Conservation (phyloP, 2,888 invertebrate genomes). For the Urechis unicinctus region DNA sequence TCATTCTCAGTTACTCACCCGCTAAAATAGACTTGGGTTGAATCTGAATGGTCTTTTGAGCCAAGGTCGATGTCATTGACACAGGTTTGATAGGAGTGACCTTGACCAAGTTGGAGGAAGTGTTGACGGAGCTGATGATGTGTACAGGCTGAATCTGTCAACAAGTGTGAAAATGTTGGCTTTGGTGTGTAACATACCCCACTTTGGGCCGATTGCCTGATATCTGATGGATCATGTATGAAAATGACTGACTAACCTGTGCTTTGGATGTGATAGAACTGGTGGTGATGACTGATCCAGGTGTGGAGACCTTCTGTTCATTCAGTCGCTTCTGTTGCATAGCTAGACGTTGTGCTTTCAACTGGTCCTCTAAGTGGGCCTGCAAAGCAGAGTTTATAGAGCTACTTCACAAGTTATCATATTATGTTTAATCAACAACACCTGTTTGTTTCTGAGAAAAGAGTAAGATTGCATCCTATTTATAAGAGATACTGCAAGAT, state of each 20-base stretch:
- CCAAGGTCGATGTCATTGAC: not conserved
- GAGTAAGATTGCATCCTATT: no score
- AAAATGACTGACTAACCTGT: not conserved
- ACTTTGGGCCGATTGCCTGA: no score
- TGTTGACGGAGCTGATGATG: not conserved
- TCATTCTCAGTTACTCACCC: slow-evolving; percentile 17
- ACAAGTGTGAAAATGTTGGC: no score
- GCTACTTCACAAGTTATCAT: no score
- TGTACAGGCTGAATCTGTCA: slow-evolving; percentile 4
- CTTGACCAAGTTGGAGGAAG: slow-evolving; percentile 2
- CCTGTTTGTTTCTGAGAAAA: no score
- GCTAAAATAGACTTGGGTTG: slow-evolving; percentile 33
- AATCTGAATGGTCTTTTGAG: slow-evolving; percentile 22
- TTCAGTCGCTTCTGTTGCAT: slow-evolving; percentile 73
- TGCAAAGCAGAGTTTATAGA: no score
- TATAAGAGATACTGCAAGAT: no score
- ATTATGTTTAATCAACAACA: no score
- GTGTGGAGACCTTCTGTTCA: slow-evolving; percentile 1
- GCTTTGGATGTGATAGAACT: not conserved
- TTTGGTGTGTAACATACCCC: no score
- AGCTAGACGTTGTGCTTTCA: slow-evolving; percentile 79
- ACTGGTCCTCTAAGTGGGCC: slow-evolving; percentile 85
- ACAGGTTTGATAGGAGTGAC: slow-evolving; percentile 13
- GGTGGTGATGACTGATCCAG: not conserved
- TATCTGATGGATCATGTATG: no score